Evolutionary conservation across 1,140 invertebrate species (phyloP).

Genomic region (Listronotus bonariensis): DNA sequence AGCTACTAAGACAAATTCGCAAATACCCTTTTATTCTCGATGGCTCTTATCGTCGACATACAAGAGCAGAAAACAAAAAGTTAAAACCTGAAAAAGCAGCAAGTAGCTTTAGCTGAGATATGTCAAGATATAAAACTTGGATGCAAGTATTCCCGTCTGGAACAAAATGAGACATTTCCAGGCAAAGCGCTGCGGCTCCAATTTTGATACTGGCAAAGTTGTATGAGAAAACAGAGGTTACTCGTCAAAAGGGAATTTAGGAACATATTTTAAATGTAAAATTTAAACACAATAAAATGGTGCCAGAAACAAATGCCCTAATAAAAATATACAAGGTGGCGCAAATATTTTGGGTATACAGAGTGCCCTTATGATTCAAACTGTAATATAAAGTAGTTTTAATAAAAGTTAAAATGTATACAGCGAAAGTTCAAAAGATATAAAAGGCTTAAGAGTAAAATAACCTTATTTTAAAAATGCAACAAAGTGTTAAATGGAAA

Average conservation of each 20-base stretch:
- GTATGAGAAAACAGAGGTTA: slow-evolving; percentile 8
- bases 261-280: too few relatives aligned
- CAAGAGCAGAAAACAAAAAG: slow-evolving; percentile 23
- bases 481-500: too few relatives aligned
- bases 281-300: too few relatives aligned
- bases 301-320: too few relatives aligned
- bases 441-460: too few relatives aligned
- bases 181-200: slow-evolving; percentile 35
- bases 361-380: too few relatives aligned
- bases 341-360: too few relatives aligned
- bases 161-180: slow-evolving; percentile 44
- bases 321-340: too few relatives aligned
- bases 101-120: slow-evolving; percentile 35
- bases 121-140: slow-evolving; percentile 43
- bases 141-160: slow-evolving; percentile 44
- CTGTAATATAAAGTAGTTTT: too few relatives aligned
- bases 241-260: slow-evolving; percentile 1
- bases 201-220: slow-evolving; percentile 22
- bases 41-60: slow-evolving; percentile 8
- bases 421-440: too few relatives aligned
- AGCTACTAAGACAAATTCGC: slow-evolving; percentile 8
- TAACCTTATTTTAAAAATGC: too few relatives aligned
- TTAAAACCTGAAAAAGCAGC: slow-evolving; percentile 25
- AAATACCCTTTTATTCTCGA: neutral
- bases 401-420: too few relatives aligned